phyloP scores from a whole-genome alignment of 2,888 invertebrate genomes.

The Dioctria linearis region DNA sequence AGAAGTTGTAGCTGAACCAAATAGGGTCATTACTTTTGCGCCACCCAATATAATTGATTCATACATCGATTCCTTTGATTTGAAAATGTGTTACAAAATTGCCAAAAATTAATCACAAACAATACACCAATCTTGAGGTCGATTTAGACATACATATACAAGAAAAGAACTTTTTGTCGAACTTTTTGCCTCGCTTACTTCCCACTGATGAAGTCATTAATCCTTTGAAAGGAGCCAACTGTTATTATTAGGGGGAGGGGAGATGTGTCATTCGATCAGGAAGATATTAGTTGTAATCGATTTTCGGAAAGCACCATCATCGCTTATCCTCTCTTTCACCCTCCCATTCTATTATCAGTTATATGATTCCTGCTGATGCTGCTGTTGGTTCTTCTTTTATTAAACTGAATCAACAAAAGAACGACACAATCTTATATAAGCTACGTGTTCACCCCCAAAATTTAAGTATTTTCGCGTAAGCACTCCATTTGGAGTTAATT shows the following conservation, averaged over 20 bases:
- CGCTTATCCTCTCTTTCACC: too few relatives aligned
- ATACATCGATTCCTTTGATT: too few relatives aligned
- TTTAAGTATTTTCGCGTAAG: slow-evolving; percentile 21
- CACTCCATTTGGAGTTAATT: slow-evolving; percentile 41
- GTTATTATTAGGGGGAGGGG: background rate
- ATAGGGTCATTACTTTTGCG: too few relatives aligned
- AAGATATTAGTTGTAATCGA: slow-evolving; percentile 24
- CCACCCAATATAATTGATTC: too few relatives aligned
- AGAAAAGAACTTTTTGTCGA: too few relatives aligned
- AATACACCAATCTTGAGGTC: too few relatives aligned
- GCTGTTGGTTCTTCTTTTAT: slow-evolving; percentile 13
- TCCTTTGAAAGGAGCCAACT: slow-evolving; percentile 16
- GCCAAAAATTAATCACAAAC: too few relatives aligned
- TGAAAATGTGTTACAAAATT: too few relatives aligned
- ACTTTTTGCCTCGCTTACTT: background rate
- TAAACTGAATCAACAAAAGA: slow-evolving; percentile 38
- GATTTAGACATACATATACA: too few relatives aligned
- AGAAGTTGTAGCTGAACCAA: too few relatives aligned
- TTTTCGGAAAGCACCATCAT: background rate
- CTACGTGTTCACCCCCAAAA: slow-evolving; percentile 9
- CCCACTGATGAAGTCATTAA: slow-evolving; percentile 9
- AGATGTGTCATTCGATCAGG: slow-evolving; percentile 18
- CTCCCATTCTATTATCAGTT: too few relatives aligned
- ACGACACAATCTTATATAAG: slow-evolving; percentile 9
- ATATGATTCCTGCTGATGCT: background rate